Conservation (phyloP, 2,797 vertebrate species). For the Dipus sagitta region DNA sequence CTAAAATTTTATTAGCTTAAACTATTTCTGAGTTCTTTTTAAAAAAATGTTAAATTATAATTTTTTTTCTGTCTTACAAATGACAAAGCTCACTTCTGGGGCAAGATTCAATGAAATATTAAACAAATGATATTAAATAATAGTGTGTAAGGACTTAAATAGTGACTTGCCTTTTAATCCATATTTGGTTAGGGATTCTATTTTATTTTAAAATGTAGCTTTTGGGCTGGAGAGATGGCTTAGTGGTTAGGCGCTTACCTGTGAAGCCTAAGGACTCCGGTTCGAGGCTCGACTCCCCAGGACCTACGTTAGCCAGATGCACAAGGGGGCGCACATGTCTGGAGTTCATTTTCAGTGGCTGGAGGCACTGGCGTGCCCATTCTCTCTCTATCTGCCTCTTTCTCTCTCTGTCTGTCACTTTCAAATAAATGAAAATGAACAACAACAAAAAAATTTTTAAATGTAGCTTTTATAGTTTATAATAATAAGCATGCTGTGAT, state of each 20-base stretch:
- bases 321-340: too few relatives aligned
- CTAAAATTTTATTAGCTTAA: not conserved
- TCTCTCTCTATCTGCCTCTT: too few relatives aligned
- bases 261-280: too few relatives aligned
- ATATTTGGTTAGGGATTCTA: conserved; percentile 12
- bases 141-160: not conserved
- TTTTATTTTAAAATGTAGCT: conserved; percentile 19
- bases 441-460: not conserved
- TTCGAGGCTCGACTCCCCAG: too few relatives aligned
- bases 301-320: too few relatives aligned
- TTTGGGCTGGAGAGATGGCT: too few relatives aligned
- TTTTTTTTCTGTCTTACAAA: conserved; percentile 41
- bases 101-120: not conserved
- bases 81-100: conserved; percentile 5
- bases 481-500: not conserved
- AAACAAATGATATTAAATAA: not conserved
- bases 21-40: not conserved
- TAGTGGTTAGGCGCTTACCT: too few relatives aligned
- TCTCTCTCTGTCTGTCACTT: too few relatives aligned
- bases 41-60: not conserved
- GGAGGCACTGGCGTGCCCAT: too few relatives aligned
- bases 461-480: not conserved
- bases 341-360: too few relatives aligned
- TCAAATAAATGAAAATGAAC: too few relatives aligned
- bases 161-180: not conserved